Conservation (phyloP, 2,113 vertebrate species). For the Paramisgurnus dabryanus region DNA sequence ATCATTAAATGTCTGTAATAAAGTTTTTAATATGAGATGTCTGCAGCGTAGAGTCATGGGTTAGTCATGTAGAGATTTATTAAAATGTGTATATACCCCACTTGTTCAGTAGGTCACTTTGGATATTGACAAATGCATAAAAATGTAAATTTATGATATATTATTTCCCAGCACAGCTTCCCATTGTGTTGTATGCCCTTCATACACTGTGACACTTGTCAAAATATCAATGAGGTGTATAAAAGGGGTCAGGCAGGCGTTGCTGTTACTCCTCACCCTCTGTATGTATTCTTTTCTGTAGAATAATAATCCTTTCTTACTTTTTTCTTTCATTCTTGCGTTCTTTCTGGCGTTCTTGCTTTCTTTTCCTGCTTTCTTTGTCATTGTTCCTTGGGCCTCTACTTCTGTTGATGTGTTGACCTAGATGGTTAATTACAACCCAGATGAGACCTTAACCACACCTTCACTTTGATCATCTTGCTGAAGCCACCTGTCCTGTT, state of each 20-base stretch:
- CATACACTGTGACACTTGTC: background rate
- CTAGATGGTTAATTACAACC: conserved; percentile 22
- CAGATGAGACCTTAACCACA: conserved; percentile 9
- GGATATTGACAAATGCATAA: no score
- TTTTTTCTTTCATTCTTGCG: no score
- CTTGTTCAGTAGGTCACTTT: no score
- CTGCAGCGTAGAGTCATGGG: no score
- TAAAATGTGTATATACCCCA: no score
- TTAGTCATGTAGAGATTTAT: no score
- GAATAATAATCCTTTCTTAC: no score
- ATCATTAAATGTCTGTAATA: no score
- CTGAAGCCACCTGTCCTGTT: background rate
- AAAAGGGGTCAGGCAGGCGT: background rate
- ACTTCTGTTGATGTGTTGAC: conserved; percentile 21
- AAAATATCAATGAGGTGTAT: background rate
- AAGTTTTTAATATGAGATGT: no score
- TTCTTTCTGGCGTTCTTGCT: no score
- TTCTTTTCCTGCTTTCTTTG: no score
- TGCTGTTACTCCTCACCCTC: background rate
- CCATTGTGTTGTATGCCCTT: background rate
- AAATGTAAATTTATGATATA: background rate
- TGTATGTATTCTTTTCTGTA: background rate
- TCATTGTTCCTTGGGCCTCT: no score
- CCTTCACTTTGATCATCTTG: conserved; percentile 10
- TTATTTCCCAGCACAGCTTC: background rate